Percentiles rank a stretch among this genome's conserved stretches.
These are phyloP conservation scores for Columba guinea DNA, from an alignment of 2,797 vertebrate genomes.

Conservation along the genomic window DNA sequence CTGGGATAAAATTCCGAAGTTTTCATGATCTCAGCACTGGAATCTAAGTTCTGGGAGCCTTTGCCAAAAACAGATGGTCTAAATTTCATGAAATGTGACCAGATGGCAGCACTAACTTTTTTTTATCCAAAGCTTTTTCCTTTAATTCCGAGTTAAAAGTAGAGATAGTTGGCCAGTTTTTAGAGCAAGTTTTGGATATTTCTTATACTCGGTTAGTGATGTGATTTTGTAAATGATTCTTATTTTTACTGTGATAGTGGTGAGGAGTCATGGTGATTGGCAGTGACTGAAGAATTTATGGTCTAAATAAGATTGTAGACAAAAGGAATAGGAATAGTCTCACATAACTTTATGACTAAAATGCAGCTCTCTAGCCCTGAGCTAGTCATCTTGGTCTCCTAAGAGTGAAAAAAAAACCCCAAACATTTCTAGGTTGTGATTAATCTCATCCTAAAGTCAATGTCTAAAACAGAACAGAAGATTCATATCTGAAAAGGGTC, in stretches of 20 bases:
- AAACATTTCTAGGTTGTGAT: not conserved
- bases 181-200: not conserved
- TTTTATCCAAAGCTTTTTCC: not conserved
- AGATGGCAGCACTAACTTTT: not conserved
- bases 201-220: not conserved
- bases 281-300: not conserved
- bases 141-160: not conserved
- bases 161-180: not conserved
- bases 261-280: not conserved
- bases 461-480: not conserved
- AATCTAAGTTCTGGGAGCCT: not conserved
- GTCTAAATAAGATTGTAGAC: not conserved
- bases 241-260: not conserved
- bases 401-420: not conserved
- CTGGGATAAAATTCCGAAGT: not conserved
- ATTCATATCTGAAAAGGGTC: not conserved
- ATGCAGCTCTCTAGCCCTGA: not conserved
- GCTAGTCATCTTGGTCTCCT: not conserved
- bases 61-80: constrained; percentile 22
- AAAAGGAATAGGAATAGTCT: not conserved
- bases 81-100: not conserved
- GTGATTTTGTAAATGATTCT: not conserved
- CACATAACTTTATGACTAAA: not conserved
- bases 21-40: not conserved
- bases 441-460: not conserved